Conservation (phyloP, 2,888 invertebrate species). For the Galeruca laticollis region DNA sequence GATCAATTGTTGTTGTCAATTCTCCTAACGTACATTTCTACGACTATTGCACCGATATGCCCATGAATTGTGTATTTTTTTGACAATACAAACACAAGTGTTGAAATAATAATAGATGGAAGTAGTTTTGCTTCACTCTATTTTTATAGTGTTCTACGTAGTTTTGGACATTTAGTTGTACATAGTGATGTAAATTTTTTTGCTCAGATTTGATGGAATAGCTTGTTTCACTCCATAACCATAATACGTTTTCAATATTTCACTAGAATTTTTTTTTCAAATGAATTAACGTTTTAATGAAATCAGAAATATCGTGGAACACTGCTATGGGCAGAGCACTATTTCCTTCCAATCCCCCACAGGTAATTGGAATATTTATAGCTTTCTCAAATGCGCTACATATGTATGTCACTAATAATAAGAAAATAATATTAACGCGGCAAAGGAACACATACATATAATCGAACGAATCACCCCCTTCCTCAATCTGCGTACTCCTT, state of each 20-base stretch:
- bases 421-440: too few relatives aligned
- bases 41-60: conserved; percentile 15
- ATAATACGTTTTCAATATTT: too few relatives aligned
- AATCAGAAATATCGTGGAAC: conserved; percentile 20
- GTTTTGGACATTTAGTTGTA: conserved; percentile 4
- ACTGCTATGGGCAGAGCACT: background rate
- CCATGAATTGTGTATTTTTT: conserved; percentile 14
- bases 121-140: conserved; percentile 10
- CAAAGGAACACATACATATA: too few relatives aligned
- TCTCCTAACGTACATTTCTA: conserved; percentile 7
- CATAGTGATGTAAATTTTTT: background rate
- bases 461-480: too few relatives aligned
- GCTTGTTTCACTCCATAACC: too few relatives aligned
- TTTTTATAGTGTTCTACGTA: conserved; percentile 5
- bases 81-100: conserved; percentile 16
- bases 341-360: too few relatives aligned
- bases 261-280: too few relatives aligned
- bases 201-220: background rate
- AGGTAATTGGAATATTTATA: background rate
- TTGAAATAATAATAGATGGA: background rate
- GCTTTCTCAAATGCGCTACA: background rate
- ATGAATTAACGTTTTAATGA: background rate
- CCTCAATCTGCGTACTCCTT: too few relatives aligned
- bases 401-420: too few relatives aligned
- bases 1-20: conserved; percentile 17